Base-by-base conservation (phyloP, 2,113 vertebrate genomes). In the Actinemys pallida region DNA sequence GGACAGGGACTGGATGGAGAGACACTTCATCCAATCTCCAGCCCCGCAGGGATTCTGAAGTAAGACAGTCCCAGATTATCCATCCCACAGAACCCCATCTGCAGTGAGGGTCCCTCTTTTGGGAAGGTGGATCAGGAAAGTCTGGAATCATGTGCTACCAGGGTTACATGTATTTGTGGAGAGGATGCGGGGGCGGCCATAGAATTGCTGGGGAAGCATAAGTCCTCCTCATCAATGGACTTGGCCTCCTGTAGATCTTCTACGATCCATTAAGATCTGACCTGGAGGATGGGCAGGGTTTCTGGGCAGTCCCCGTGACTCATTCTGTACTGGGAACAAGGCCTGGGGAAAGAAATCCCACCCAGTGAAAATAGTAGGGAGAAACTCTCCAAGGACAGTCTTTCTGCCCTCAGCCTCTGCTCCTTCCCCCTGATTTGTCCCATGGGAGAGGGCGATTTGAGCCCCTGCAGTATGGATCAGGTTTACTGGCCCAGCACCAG, bases 401-500 rank as follows among this genome's bases (percentile, higher is more conserved):
- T 14, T 62, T 29, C 59, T 31, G 29, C 3, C 45, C 12, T 29
- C 24, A 1, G 7, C 80, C 93, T 59, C 57, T 76, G 42, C 2
- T 12, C 16, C 62, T 84, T 93, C 12, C 11, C 90, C 31, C 76
- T 86, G 82, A 83, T 75, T 42, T 59, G 2, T 75, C 27, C 78
- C 87, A 79, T 88, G 14, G 79, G 59, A 13, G 76, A 35, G 83
- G 42, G 83, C 65, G 57, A 81, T 65, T 52, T 80, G 59, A 29
- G 79, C 81, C 47, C 59, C 56, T 92, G 27, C 92, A 87, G 24
- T 69, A 80, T 0, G 1, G 49, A 84, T 95, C 90, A 6, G 10
- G 88, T 93, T 84, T 95, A 83, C 89, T 93, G 81, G 49, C 20
- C 59, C 49, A 86, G 45, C 52, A 88, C 72, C 57, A 49, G 69